Base-by-base conservation (phyloP, 2,113 vertebrate species). In the Saguinus midas region DNA sequence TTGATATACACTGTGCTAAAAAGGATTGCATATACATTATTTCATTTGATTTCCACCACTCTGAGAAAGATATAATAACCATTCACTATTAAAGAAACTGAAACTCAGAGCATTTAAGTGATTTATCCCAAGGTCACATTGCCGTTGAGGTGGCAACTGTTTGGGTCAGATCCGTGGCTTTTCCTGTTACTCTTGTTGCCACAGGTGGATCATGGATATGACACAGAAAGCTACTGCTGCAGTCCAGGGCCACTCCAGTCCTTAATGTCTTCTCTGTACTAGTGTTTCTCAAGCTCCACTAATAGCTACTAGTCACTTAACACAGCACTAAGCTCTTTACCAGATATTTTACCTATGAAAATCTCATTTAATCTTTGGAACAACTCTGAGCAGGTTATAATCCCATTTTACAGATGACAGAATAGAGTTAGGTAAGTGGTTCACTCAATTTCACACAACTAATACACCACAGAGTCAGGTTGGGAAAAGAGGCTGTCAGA, bases 61-160 rank as follows among this genome's bases (percentile, higher is more conserved):
- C 79, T 96, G 87, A 73, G 78, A 93, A 95, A 92, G 43, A 45
- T 89, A 61, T 14, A 91, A 50, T 64, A 68, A 40, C 21, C 21
- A 14, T 66, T 91, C 50, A 43, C 83, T 87, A 16, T 20, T 29
- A 64, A 95, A 85, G 90, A 95, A 87, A 87, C 48, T 29, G 45
- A 93, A 78, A 87, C 84, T 87, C 70, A 13, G 29, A 94, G 78
- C 35, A 57, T 55, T 73, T 21, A 58, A 50, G 50, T 87, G 61
- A 96, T 94, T 94, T 81, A 84, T 79, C 85, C 64, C 79, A 80
- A 87, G 92, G 94, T 90, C 92, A 68, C 43, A 16, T 4, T 80
- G 79, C 48, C 17, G 0, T 83, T 64, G 50, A 52, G 70, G 20
- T 29, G 37, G 76, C 50, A 94, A 66, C n/a, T 8, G 7, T 32